Evolutionary conservation across 2,113 vertebrate species (phyloP).

Genomic region (Delphinus delphis): DNA sequence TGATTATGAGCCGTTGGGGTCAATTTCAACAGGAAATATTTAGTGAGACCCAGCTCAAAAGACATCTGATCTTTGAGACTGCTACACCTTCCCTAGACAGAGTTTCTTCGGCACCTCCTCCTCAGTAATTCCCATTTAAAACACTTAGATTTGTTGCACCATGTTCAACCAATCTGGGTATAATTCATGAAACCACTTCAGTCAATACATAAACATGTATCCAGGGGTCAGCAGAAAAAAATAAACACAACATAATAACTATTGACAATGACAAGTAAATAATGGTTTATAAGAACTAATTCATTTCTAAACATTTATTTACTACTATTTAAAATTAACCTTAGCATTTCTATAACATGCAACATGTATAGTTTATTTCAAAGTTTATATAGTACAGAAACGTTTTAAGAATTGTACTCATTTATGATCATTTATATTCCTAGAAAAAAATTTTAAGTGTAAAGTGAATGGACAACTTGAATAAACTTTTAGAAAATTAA

Average conservation of each 20-base stretch:
- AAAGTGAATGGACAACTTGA: neutral
- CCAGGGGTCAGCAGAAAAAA: neutral
- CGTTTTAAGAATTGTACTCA: neutral
- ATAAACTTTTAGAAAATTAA: constrained; percentile 12
- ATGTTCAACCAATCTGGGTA: neutral
- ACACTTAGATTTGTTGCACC: neutral
- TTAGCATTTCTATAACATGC: neutral
- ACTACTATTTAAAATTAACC: neutral
- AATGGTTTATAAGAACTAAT: neutral
- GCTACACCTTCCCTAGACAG: neutral
- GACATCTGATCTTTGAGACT: neutral
- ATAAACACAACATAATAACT: neutral
- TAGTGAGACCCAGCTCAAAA: neutral
- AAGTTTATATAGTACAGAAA: neutral
- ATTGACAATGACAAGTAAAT: neutral
- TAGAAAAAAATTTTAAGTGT: neutral
- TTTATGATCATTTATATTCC: neutral
- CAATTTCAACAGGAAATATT: constrained; percentile 6
- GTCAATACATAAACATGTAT: neutral
- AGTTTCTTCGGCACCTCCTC: neutral
- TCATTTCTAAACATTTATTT: neutral
- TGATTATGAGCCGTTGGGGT: neutral
- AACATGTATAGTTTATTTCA: neutral
- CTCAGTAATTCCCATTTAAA: constrained; percentile 27
- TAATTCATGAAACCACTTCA: neutral